A percentile compares a stretch with the other conserved stretches of the same genome.
Conservation (phyloP, 2,888 invertebrate genomes). For the Globia sparganii region DNA sequence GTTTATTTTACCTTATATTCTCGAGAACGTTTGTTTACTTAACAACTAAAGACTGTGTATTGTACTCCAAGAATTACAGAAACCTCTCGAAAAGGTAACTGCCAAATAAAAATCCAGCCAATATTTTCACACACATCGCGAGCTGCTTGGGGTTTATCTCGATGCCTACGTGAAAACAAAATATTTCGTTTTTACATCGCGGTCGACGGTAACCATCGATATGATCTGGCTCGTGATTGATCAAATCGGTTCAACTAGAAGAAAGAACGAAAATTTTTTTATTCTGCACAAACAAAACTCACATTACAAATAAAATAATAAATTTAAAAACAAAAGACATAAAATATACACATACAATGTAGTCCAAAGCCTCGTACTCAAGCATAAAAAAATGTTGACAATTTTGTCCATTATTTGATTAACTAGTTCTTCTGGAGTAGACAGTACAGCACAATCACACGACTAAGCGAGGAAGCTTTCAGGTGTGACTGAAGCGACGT, state of each 20-base stretch:
- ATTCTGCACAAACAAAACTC: too few relatives aligned
- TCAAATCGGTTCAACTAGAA: too few relatives aligned
- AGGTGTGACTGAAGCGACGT: not conserved
- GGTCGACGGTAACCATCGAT: not conserved
- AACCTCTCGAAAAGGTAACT: constrained; percentile 4
- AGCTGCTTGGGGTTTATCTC: not conserved
- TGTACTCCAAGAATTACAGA: constrained; percentile 7
- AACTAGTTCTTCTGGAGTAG: not conserved
- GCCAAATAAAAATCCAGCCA: constrained; percentile 7
- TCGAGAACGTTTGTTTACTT: constrained; percentile 21
- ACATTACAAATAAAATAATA: too few relatives aligned
- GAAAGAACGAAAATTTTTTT: too few relatives aligned
- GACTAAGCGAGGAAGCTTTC: not conserved
- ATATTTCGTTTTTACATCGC: not conserved
- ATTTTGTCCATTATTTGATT: too few relatives aligned
- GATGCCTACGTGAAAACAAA: not conserved
- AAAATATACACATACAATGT: too few relatives aligned
- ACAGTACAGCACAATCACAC: not conserved
- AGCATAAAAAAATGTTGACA: too few relatives aligned
- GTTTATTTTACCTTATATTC: constrained; percentile 28
- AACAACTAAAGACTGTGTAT: constrained; percentile 4
- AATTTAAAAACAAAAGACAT: too few relatives aligned
- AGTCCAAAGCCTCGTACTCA: too few relatives aligned
- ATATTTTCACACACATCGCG: not conserved
- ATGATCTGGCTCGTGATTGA: not conserved